Base-by-base conservation (phyloP, 2,888 invertebrate species). In the Ochlodes sylvanus region DNA sequence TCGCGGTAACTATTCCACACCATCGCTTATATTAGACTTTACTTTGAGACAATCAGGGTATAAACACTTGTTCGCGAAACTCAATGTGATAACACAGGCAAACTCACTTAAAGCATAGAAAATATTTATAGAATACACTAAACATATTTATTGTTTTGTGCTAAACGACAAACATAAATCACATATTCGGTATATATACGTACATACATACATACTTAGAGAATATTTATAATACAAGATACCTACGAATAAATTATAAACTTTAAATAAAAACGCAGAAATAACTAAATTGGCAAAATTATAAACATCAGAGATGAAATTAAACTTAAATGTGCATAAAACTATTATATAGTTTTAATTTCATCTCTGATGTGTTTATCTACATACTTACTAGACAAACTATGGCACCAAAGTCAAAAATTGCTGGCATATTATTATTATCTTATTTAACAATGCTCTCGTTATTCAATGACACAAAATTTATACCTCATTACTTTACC, bases 81-180 rank as follows among this genome's bases (percentile, higher is more conserved):
- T 6, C 6, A 17, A 47, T 44, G 7, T 44, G n/a, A 44, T 9
- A 52, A 52, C 52, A 12, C 1, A 52, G 5, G 12, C 21, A 21
- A 52, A 21, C 21, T 52, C 4, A 52, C 19, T 52, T 12, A 19
- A 12, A 52, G 44, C 17, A 47, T 9, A 38, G 10, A 38, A 12
- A 10, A 38, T 38, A 12, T 12, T 38, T 12, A 38, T 4, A 47
- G 15, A 47, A 47, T 47, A 15, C n/a, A 12, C 12, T 19, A 10
- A 1, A 50, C 50, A 17, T 17, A 47, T 47, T 47, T 15, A 17
- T 17, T 15, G 7, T 47, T 63, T 65, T 65, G 65, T 65, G 65
- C 65, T 57, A 27, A 50, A 21, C 14, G 67, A 63, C 38, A 50
- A 69, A 70, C 44, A 63, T 19, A 70, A 61, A 62, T 56, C 38